Evolutionary conservation across 2,888 invertebrate genomes (phyloP).

Genomic region (Drosophila prolongata): DNA sequence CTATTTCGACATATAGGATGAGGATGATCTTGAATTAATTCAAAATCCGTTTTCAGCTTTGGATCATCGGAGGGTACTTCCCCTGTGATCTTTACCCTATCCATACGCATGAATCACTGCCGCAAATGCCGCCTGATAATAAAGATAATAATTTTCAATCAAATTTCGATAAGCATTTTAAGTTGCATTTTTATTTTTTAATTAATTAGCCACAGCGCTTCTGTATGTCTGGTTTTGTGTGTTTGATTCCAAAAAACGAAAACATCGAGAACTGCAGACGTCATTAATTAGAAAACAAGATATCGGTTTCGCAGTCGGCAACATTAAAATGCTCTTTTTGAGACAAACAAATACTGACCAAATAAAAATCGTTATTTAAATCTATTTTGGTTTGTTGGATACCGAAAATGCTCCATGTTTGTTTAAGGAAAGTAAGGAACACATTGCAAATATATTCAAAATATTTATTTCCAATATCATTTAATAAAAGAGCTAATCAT

Average conservation of each 20-base stretch:
- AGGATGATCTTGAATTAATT: not conserved
- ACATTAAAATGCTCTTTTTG: slow-evolving; percentile 9
- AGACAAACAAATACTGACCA: not conserved
- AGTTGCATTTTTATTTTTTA: slow-evolving; percentile 36
- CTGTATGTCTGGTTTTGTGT: slow-evolving; percentile 13
- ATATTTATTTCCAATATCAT: too few species aligned
- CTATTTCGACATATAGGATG: not conserved
- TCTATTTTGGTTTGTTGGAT: too few species aligned
- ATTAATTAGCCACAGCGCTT: slow-evolving; percentile 25
- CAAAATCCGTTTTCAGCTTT: too few species aligned
- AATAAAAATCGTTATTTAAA: too few species aligned
- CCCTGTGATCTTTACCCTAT: not conserved
- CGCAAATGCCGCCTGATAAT: slow-evolving; percentile 27
- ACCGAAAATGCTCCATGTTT: too few species aligned
- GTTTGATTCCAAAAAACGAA: slow-evolving; percentile 20
- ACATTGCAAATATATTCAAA: too few species aligned
- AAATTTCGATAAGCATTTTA: slow-evolving; percentile 45
- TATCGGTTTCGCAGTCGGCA: not conserved
- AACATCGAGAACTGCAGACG: slow-evolving; percentile 40
- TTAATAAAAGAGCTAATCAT: too few species aligned
- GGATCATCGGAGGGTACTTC: slow-evolving; percentile 6
- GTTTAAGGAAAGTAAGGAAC: too few species aligned
- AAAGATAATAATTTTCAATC: slow-evolving; percentile 45
- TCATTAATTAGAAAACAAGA: slow-evolving; percentile 46
- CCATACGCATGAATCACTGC: slow-evolving; percentile 21